These are phyloP conservation scores for Leptarthrus brevirostris DNA, from an alignment of 2,888 invertebrate species.

Conservation along the genomic window DNA sequence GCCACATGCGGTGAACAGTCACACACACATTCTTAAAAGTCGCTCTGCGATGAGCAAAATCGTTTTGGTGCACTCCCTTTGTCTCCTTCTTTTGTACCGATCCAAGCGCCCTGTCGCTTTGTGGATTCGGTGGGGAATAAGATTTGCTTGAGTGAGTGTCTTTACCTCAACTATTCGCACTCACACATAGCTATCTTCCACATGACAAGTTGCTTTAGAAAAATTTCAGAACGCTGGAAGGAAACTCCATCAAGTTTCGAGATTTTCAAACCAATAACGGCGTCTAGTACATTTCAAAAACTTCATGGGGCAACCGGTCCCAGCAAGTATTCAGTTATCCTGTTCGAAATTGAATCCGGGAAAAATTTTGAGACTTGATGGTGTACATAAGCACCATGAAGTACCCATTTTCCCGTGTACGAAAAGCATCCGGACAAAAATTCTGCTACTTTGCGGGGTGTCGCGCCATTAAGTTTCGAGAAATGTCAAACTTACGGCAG, in stretches of 20 bases:
- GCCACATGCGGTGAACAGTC: not conserved
- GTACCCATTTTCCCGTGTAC: slow-evolving; percentile 55
- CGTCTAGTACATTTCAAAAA: slow-evolving; percentile 42
- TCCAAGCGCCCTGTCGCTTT: no score
- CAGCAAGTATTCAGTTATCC: slow-evolving; percentile 53
- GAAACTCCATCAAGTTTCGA: slow-evolving; percentile 55
- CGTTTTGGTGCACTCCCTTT: not conserved
- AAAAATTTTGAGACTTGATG: slow-evolving; percentile 32
- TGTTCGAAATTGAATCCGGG: slow-evolving; percentile 55
- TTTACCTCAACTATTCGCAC: slow-evolving; percentile 41
- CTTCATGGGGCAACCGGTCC: slow-evolving; percentile 53
- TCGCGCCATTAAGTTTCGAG: slow-evolving; percentile 63
- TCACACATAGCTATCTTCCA: slow-evolving; percentile 31
- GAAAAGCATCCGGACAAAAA: slow-evolving; percentile 52
- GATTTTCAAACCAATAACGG: slow-evolving; percentile 47
- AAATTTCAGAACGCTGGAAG: slow-evolving; percentile 54
- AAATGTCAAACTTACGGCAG: slow-evolving; percentile 64
- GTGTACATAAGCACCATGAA: slow-evolving; percentile 57
- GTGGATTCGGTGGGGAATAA: not conserved
- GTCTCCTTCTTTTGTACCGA: slow-evolving; percentile 3
- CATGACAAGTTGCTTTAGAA: slow-evolving; percentile 56
- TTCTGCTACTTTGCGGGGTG: slow-evolving; percentile 61
- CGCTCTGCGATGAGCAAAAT: not conserved
- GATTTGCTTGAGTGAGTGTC: not conserved
- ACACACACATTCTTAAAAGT: not conserved